Base-by-base conservation (phyloP, 2,888 invertebrate genomes). In the Cephus pygmeus region DNA sequence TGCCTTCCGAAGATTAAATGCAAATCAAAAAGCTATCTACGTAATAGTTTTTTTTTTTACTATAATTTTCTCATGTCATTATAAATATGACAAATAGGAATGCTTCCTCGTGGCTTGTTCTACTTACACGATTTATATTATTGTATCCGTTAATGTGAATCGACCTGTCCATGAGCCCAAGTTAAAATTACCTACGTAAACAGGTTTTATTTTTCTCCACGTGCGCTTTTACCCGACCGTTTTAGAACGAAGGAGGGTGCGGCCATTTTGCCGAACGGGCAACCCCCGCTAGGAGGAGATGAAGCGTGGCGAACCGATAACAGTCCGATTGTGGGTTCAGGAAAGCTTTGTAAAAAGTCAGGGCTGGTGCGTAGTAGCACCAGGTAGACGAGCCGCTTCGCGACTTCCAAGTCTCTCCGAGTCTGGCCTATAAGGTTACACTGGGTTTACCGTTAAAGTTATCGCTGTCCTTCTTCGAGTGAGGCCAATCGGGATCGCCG, bases 371-470 rank as follows among this genome's bases (percentile, higher is more conserved):
- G 15, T 23, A 56, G 56, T 9, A 23, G 56, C 56, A 56, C 56
- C 56, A 56, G 56, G 23, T 56, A 56, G 56, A 33, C 31, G 23
- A 12, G 69, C 15, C 12, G 31, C 69, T 15, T 69, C 73, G 35
- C 74, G 35, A 35, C 36, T 74, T 35, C 34, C 78, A 79, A 81
- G 76, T 80, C 79, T 79, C 81, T 81, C 79, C 75, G 76, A 79
- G 81, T 83, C 81, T 34, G 11, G 80, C 83, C 87, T 87, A 87
- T 89, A 89, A 90, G 88, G 87, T 88, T 89, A 88, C 86, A 86
- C 83, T 83, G 83, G 81, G 83, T 89, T 88, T 89, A 90, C 89
- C 90, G 89, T 90, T 90, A 89, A 88, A 81, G 84, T 85, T 85
- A 86, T 85, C 76, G 81, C 83, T 75, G 81, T 82, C 80, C 79